Percentiles rank a stretch among this genome's conserved stretches.
Conservation (phyloP, 1,140 invertebrate species). For the Philopotamus ludificatus region DNA sequence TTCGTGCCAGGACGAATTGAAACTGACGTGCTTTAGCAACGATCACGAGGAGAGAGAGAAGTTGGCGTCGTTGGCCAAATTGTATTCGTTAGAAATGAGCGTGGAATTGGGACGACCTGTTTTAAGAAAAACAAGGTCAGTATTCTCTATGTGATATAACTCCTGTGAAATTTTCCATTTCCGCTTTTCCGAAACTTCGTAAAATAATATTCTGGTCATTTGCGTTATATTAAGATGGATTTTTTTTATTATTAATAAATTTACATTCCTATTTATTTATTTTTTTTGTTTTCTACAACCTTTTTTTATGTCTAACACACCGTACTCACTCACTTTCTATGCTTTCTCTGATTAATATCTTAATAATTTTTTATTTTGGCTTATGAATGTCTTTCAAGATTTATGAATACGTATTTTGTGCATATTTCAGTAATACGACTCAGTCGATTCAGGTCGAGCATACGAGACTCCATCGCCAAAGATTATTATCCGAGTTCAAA, state of each 20-base stretch:
- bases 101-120: constrained; percentile 61
- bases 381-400: neutral
- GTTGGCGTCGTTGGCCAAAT: constrained; percentile 71
- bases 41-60: constrained; percentile 78
- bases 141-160: too few relatives aligned
- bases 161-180: too few relatives aligned
- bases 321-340: too few relatives aligned
- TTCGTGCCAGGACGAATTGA: constrained; percentile 73
- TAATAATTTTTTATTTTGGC: too few relatives aligned
- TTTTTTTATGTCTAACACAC: too few relatives aligned
- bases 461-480: constrained; percentile 48
- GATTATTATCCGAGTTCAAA: constrained; percentile 59
- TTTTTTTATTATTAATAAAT: too few relatives aligned
- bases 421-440: constrained; percentile 57
- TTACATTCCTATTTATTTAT: too few relatives aligned
- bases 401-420: constrained; percentile 9
- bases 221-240: too few relatives aligned
- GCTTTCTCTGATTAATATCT: too few relatives aligned
- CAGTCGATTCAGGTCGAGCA: constrained; percentile 59
- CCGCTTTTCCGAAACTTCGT: too few relatives aligned
- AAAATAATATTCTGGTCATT: neutral
- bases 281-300: too few relatives aligned
- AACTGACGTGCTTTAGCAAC: constrained; percentile 62
- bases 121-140: constrained; percentile 63
- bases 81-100: constrained; percentile 76